Base-by-base conservation (phyloP, 2,888 invertebrate species). In the Apamea monoglypha region DNA sequence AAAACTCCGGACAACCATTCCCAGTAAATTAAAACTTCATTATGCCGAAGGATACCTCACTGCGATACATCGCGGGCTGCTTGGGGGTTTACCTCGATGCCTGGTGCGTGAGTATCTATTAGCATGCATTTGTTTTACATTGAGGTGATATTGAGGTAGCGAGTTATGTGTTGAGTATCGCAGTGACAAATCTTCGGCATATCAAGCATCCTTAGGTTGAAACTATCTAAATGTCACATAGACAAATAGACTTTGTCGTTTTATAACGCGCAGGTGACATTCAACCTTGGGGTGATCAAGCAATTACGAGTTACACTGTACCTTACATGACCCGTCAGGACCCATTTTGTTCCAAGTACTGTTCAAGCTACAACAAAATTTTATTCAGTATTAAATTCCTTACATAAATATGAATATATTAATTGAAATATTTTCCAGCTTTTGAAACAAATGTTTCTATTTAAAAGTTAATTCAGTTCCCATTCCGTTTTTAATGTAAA, bases 381-480 rank as follows among this genome's bases (percentile, higher is more conserved):
- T 21, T 50, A 32, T 32, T 14, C 25, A 16, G 8, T 25, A 32
- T 14, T 61, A 66, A 71, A 44, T 59, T 59, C 66, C 29, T 56
- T 71, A 16, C 56, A 29, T 21, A 69, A 21, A 47, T 69, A 50
- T 69, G 47, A 32, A 69, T 21, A 32, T 69, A 47, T 69, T 69
- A 29, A 29, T 32, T 32, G 8, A 32, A 66, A 66, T 21, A 32
- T 59, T 53, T 53, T 44, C 40, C 74, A 74, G 53, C 61, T 82
- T 36, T 25, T 71, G n/a, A 67, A 81, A 68, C 83, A 1, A 56
- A 7, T 63, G 72, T 71, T 82, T 59, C 68, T 61, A 47, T 82
- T 81, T 61, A 63, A 81, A 66, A 83, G 32, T 76, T 72, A 56
- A 77, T 83, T 77, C 3, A 47, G 68, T 50, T 69, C 53, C 53